phyloP scores from a whole-genome alignment of 2,113 vertebrate genomes.

The Taurulus bubalis region DNA sequence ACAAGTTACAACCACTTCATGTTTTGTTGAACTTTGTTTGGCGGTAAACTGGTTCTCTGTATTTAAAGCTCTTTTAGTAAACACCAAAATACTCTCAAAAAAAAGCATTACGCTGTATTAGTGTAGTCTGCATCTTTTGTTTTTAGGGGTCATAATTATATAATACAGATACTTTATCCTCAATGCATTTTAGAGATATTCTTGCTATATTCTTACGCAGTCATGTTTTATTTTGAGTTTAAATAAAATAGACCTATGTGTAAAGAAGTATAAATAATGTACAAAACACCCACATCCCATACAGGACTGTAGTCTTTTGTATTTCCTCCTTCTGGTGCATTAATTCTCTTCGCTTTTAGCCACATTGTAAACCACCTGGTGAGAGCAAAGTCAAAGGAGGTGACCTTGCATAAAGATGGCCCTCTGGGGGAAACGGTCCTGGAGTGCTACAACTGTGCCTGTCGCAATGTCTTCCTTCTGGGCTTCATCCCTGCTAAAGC shows the following conservation, averaged over 20 bases:
- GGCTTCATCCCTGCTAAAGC: slow-evolving; percentile 97
- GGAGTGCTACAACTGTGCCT: slow-evolving; percentile 96
- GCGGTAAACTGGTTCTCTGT: background rate
- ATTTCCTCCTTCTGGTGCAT: background rate
- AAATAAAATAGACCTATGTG: background rate
- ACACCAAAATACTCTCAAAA: background rate
- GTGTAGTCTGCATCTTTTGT: background rate
- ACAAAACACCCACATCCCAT: background rate
- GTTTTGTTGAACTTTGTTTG: background rate
- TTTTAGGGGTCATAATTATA: background rate
- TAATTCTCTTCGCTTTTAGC: slow-evolving; percentile 76
- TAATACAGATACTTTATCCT: background rate
- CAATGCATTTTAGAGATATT: background rate
- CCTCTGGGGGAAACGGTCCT: slow-evolving; percentile 93
- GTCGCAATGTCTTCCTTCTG: slow-evolving; percentile 94
- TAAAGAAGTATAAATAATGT: background rate
- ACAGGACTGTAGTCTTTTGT: background rate
- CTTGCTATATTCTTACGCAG: too few species aligned
- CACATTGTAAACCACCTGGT: slow-evolving; percentile 97
- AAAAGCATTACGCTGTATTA: background rate
- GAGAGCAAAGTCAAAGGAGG: slow-evolving; percentile 96
- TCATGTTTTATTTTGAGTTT: background rate
- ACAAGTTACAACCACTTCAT: background rate
- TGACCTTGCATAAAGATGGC: slow-evolving; percentile 95
- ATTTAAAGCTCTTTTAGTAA: background rate